Percentiles rank a stretch among this genome's conserved stretches.
These are phyloP conservation scores for Anisognathus igniventris DNA, from an alignment of 2,797 vertebrate genomes.

Conservation along the genomic window DNA sequence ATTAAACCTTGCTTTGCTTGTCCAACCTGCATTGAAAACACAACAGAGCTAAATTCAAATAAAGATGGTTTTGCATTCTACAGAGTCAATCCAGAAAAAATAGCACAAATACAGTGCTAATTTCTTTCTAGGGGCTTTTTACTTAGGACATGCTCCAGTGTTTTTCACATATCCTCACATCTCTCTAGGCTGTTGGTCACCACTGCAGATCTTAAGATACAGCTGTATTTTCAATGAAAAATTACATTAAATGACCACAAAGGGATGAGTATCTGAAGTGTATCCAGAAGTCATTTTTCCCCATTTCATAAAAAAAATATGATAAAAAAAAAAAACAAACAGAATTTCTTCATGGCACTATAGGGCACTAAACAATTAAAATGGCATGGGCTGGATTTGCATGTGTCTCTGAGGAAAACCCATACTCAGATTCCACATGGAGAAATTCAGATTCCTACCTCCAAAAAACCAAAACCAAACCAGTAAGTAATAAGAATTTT, in stretches of 20 bases:
- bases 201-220: neutral
- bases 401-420: neutral
- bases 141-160: neutral
- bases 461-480: neutral
- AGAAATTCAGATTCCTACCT: neutral
- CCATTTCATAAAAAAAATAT: neutral
- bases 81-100: neutral
- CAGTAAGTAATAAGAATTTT: neutral
- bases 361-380: neutral
- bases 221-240: neutral
- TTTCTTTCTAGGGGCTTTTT: neutral
- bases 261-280: neutral
- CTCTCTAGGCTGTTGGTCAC: neutral
- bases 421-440: neutral
- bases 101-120: neutral
- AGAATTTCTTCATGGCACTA: neutral
- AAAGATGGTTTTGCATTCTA: neutral
- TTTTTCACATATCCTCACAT: neutral
- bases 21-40: neutral
- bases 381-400: neutral
- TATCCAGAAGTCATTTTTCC: neutral
- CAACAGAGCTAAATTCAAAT: neutral
- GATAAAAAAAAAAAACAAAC: accelerated
- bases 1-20: neutral
- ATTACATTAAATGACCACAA: neutral